Percentiles rank a stretch among this genome's conserved stretches.
Evolutionary conservation across 2,888 invertebrate species (phyloP).

Genomic region (Andricus quercusramuli): DNA sequence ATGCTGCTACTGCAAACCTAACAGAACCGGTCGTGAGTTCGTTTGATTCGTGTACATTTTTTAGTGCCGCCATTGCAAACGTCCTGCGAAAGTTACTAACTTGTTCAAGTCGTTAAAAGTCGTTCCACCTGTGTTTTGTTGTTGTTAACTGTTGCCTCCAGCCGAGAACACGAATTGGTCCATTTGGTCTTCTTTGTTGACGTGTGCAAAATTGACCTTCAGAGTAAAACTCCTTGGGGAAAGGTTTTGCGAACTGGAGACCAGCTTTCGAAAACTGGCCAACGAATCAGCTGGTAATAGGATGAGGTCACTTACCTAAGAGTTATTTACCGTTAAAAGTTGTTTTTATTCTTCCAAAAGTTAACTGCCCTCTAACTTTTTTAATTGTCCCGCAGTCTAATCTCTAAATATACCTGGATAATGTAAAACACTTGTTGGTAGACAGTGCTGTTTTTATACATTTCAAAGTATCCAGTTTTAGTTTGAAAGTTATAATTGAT

Average conservation of each 20-base stretch:
- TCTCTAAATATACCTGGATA: not conserved
- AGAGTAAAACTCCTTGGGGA: not conserved
- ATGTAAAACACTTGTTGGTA: not conserved
- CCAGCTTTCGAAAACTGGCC: not conserved
- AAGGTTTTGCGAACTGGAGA: not conserved
- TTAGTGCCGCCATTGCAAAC: slow-evolving; percentile 30
- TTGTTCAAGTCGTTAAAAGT: not conserved
- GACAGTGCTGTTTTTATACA: too few species aligned
- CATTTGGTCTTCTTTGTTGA: not conserved
- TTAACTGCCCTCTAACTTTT: not conserved
- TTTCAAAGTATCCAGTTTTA: not conserved
- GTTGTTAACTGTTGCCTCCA: not conserved
- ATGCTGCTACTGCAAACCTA: slow-evolving; percentile 28
- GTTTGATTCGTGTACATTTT: slow-evolving; percentile 31
- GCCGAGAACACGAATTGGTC: not conserved
- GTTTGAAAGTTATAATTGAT: not conserved
- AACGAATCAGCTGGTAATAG: not conserved
- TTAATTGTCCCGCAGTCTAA: not conserved
- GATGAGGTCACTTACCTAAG: slow-evolving; percentile 2
- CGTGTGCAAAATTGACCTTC: not conserved
- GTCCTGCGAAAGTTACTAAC: slow-evolving; percentile 29
- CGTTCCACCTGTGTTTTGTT: slow-evolving; percentile 27
- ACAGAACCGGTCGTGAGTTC: slow-evolving; percentile 33
- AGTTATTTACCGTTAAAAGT: not conserved
- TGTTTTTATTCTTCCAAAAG: not conserved